phyloP scores from a whole-genome alignment of 2,888 invertebrate genomes.

The Melinaea marsaeus region DNA sequence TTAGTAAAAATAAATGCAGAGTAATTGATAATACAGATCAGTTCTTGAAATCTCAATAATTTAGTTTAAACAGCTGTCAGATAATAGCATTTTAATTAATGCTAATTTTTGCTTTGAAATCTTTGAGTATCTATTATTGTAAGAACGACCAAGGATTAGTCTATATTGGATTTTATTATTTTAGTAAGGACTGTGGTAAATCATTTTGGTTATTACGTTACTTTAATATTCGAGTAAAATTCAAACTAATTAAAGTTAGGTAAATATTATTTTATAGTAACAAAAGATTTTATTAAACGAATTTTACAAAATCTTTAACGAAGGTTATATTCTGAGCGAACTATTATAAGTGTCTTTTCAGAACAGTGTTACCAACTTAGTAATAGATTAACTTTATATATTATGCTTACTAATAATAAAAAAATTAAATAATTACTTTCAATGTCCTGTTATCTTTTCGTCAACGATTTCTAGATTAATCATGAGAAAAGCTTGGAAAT shows the following conservation, averaged over 20 bases:
- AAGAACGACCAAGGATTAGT: conserved; percentile 15
- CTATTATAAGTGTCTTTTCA: too few species aligned
- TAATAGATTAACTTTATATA: conserved; percentile 11
- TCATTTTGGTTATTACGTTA: background rate
- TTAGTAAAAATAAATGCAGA: background rate
- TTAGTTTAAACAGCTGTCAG: background rate
- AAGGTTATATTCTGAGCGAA: too few species aligned
- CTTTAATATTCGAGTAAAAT: background rate
- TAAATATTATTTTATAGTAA: too few species aligned
- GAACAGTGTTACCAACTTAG: too few species aligned
- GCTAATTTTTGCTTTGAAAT: background rate
- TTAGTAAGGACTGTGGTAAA: background rate
- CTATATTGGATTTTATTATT: conserved; percentile 14
- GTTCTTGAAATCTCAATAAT: background rate
- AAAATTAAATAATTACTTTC: background rate
- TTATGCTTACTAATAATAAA: conserved; percentile 13
- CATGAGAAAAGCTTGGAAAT: background rate
- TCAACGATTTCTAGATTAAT: background rate
- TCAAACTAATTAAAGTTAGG: background rate
- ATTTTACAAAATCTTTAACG: too few species aligned
- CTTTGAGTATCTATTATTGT: conserved; percentile 2
- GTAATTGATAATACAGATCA: background rate
- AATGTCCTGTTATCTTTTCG: background rate
- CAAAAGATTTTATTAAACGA: too few species aligned
- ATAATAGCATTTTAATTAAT: conserved; percentile 3